Evolutionary conservation across 2,113 vertebrate species (phyloP).

Genomic region (Eulemur macaco): DNA sequence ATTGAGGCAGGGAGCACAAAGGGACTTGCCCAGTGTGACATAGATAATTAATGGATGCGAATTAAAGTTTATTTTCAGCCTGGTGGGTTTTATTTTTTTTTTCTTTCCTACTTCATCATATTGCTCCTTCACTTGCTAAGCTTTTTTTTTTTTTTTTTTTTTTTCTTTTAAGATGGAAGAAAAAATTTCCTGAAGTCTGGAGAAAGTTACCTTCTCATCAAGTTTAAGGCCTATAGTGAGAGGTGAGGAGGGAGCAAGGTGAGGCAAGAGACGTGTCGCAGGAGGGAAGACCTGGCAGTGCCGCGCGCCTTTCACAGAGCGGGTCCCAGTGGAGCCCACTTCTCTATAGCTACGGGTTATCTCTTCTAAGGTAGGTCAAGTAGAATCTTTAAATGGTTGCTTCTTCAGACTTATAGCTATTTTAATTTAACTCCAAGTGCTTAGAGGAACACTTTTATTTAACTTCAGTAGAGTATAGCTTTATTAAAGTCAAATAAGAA

Average conservation of each 20-base stretch:
- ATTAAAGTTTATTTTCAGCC: neutral
- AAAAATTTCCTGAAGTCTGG: neutral
- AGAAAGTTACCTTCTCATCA: conserved; percentile 8
- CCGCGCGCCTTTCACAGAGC: neutral
- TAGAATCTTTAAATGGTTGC: conserved; percentile 62
- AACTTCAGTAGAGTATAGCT: conserved; percentile 70
- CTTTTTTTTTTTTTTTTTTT: neutral
- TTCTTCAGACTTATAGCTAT: conserved; percentile 71
- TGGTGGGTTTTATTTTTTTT: accelerated
- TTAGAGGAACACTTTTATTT: conserved; percentile 75
- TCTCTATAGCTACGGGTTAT: conserved; percentile 62
- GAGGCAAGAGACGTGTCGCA: neutral
- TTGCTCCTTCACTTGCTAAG: neutral
- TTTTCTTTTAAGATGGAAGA: neutral
- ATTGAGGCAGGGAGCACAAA: neutral
- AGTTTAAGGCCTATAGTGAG: neutral
- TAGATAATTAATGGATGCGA: neutral
- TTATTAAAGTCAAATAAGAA: conserved; percentile 77
- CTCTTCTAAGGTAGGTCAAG: conserved; percentile 70
- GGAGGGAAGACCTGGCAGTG: accelerated
- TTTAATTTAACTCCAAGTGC: conserved; percentile 74
- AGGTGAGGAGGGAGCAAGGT: neutral
- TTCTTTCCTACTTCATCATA: neutral
- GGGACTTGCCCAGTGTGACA: too few species aligned
- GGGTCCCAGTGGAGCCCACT: neutral